Base-by-base conservation (phyloP, 2,888 invertebrate genomes). In the Leuctra nigra region DNA sequence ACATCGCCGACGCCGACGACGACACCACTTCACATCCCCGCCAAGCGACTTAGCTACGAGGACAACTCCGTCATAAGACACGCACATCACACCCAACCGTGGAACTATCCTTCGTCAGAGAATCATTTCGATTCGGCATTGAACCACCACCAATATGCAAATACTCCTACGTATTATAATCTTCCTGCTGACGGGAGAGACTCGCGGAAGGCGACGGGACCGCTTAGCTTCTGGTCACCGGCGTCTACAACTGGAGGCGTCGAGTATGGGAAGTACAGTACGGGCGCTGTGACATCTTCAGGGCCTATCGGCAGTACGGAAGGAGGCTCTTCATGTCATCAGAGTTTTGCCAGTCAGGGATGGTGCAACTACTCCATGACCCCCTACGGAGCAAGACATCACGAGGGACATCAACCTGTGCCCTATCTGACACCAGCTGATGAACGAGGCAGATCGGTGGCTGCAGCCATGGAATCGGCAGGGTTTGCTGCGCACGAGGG, bases 21-120 rank as follows among this genome's bases (percentile, higher is more conserved):
- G 24, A 46, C 53, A 24, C 86, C 87, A 59, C 78, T 92, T 62
- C 91, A 92, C 77, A 91, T 92, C 75, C 92, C 91, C 64, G 91
- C 91, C 68, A 91, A 92, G 75, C 80, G 91, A 69, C 75, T 79
- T 58, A 74, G 76, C 65, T 85, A 77, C 69, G 79, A 76, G 73
- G 73, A 70, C 63, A 80, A 82, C 53, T 83, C 87, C 46, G 88
- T 88, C 67, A 87, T 87, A 68, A 77, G 87, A 64, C 87, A 87
- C 75, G 82, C 86, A 65, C 77, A 76, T 61, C 84, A 83, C 64
- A 29, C 53, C 4, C 82, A 79, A 64, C 77, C 83, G 60, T 87
- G 87, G 87, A 84, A 82, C 67, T 87, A 86, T 71, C 84, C 85
- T 0, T 64, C 66, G 44, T 80, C 82, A 36, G 77, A 77, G 58